These are phyloP conservation scores for Tetragonula carbonaria DNA, from an alignment of 2,888 invertebrate genomes.

Conservation along the genomic window DNA sequence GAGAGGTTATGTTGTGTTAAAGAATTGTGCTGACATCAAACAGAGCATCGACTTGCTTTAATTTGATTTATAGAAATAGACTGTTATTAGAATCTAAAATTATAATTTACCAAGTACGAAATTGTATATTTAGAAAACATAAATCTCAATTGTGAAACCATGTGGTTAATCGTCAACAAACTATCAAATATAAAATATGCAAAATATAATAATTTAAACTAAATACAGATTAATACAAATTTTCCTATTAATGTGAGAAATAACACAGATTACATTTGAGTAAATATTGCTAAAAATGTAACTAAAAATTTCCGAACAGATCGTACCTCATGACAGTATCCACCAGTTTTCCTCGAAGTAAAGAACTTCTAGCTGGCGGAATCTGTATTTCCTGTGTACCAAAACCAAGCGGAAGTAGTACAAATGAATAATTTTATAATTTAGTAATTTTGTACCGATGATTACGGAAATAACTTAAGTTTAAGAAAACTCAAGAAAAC, in stretches of 20 bases:
- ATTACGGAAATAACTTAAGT: not conserved
- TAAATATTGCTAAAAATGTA: slow-evolving; percentile 19
- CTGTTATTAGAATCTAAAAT: not conserved
- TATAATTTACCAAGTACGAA: not conserved
- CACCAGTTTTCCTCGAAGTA: slow-evolving; percentile 66
- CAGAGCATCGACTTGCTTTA: not conserved
- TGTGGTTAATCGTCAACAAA: slow-evolving; percentile 55
- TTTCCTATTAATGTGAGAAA: not conserved
- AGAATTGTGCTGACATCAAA: not conserved
- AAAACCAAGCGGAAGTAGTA: slow-evolving; percentile 40
- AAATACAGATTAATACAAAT: not conserved
- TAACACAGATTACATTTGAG: not conserved
- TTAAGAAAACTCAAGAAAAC: not conserved
- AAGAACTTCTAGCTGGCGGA: slow-evolving; percentile 76
- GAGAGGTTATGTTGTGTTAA: slow-evolving; percentile 50
- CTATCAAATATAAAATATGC: slow-evolving; percentile 2
- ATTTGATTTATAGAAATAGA: not conserved
- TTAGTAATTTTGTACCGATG: not conserved
- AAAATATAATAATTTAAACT: slow-evolving; percentile 8
- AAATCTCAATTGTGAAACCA: slow-evolving; percentile 37
- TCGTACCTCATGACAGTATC: slow-evolving; percentile 76
- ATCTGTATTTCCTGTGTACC: slow-evolving; percentile 66
- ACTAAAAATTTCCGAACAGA: slow-evolving; percentile 49
- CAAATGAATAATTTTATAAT: not conserved
- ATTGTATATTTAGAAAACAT: not conserved